A percentile compares a stretch with the other conserved stretches of the same genome.
These are phyloP conservation scores for Orbicella faveolata DNA, from an alignment of 64 coral and sea anemone genomes.

Conservation along the genomic window DNA sequence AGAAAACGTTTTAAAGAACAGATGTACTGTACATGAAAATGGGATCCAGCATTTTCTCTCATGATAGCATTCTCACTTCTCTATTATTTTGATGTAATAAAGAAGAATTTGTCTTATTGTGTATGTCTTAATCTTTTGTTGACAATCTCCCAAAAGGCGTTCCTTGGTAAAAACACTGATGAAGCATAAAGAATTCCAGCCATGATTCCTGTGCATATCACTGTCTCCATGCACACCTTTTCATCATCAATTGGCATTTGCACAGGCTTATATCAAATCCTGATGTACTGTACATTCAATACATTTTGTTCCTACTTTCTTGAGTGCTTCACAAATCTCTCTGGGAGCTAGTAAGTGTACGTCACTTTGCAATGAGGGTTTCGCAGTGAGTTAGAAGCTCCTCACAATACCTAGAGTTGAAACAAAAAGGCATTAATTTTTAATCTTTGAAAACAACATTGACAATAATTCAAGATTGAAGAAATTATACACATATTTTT, in stretches of 20 bases:
- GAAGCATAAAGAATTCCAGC: not conserved
- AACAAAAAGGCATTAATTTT: not conserved
- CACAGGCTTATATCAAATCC: not conserved
- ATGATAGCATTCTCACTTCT: too few relatives aligned
- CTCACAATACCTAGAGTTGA: slow-evolving; percentile 44
- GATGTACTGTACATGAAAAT: too few relatives aligned
- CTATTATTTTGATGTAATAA: too few relatives aligned
- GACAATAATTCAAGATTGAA: too few relatives aligned
- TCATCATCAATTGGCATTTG: not conserved
- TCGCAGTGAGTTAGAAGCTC: slow-evolving; percentile 33
- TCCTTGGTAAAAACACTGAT: not conserved
- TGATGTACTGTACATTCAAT: not conserved
- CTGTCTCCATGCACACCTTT: not conserved
- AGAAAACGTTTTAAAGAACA: too few relatives aligned
- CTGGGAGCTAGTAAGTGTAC: not conserved
- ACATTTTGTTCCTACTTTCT: not conserved
- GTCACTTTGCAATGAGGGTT: not conserved
- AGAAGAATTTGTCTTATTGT: too few relatives aligned
- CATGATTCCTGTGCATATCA: not conserved
- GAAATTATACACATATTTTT: too few relatives aligned
- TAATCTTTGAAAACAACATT: not conserved
- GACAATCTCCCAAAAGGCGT: too few relatives aligned
- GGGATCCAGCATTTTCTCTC: too few relatives aligned
- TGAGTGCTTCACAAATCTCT: not conserved
- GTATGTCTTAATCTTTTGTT: too few relatives aligned